A percentile compares a stretch with the other conserved stretches of the same genome.
Evolutionary conservation across 37 sponge, comb jelly and placozoan genomes (phyloP).

Genomic region (Mnemiopsis leidyi): DNA sequence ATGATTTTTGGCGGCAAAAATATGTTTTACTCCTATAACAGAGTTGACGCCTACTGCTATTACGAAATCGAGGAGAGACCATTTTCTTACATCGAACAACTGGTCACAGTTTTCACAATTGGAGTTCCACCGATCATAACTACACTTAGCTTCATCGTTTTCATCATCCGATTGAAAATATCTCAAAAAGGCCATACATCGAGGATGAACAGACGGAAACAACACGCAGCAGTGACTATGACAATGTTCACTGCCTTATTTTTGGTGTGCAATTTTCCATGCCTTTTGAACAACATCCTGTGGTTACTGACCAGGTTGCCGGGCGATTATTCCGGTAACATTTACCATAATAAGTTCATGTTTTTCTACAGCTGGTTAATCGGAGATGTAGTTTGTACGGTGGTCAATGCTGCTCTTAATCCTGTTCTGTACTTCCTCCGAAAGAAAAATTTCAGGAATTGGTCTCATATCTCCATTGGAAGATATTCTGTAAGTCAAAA

Average conservation of each 20-base stretch:
- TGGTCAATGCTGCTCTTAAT: conserved; percentile 26
- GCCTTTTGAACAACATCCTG: neutral
- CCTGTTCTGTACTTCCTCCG: conserved; percentile 23
- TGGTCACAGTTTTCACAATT: neutral
- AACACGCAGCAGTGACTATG: conserved; percentile 13
- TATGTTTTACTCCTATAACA: neutral
- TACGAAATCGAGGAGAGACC: neutral
- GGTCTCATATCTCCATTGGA: too few species aligned
- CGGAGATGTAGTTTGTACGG: conserved; percentile 7
- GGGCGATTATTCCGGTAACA: neutral
- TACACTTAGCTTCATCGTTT: neutral
- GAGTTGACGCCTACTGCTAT: conserved; percentile 20
- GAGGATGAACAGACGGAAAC: neutral
- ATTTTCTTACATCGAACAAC: neutral
- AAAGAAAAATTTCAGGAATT: conserved; percentile 10
- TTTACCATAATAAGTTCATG: conserved; percentile 19
- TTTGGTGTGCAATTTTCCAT: conserved; percentile 20
- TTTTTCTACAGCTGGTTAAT: conserved; percentile 42
- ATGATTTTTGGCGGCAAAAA: neutral
- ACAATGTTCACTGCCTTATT: conserved; percentile 36
- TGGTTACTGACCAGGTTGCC: neutral
- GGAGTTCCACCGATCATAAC: conserved; percentile 51
- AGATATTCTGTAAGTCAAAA: too few species aligned
- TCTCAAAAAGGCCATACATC: neutral
- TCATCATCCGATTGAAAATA: neutral